These are phyloP conservation scores for Gadopsis bispinosus DNA, from an alignment of 2,797 vertebrate species.

Conservation along the genomic window DNA sequence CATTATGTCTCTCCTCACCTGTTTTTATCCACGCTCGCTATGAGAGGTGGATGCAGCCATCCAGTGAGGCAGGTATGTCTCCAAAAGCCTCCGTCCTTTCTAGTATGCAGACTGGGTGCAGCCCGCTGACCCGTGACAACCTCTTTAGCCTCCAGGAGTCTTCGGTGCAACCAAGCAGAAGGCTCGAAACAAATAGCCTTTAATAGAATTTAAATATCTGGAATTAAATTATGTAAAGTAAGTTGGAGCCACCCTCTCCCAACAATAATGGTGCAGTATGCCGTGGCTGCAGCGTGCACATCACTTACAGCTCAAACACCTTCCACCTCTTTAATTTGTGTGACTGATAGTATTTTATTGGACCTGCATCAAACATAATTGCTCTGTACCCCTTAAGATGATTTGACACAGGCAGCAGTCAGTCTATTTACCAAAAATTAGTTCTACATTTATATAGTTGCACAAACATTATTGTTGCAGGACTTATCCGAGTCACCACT, in stretches of 20 bases:
- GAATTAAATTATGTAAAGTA: slow-evolving; percentile 64
- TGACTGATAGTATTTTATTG: neutral
- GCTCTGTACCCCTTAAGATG: slow-evolving; percentile 27
- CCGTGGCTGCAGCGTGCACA: neutral
- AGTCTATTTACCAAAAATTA: slow-evolving; percentile 5
- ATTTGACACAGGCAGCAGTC: slow-evolving; percentile 11
- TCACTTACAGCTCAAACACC: neutral
- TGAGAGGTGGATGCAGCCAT: neutral
- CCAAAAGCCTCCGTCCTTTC: slow-evolving; percentile 26
- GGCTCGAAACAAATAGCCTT: slow-evolving; percentile 65
- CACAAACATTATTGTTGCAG: neutral
- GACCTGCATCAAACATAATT: slow-evolving; percentile 18
- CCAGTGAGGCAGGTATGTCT: neutral
- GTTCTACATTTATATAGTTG: slow-evolving; percentile 4
- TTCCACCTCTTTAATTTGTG: neutral
- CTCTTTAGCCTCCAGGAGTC: slow-evolving; percentile 64
- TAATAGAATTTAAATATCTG: slow-evolving; percentile 66
- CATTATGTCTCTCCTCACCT: neutral
- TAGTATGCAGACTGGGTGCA: slow-evolving; percentile 42
- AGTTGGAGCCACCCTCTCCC: slow-evolving; percentile 2
- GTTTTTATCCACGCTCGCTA: neutral
- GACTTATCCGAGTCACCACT: neutral
- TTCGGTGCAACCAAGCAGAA: slow-evolving; percentile 65
- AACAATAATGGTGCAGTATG: neutral
- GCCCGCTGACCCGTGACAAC: slow-evolving; percentile 58